phyloP scores from a whole-genome alignment of 1,140 invertebrate genomes.

The Nasonia giraulti region DNA sequence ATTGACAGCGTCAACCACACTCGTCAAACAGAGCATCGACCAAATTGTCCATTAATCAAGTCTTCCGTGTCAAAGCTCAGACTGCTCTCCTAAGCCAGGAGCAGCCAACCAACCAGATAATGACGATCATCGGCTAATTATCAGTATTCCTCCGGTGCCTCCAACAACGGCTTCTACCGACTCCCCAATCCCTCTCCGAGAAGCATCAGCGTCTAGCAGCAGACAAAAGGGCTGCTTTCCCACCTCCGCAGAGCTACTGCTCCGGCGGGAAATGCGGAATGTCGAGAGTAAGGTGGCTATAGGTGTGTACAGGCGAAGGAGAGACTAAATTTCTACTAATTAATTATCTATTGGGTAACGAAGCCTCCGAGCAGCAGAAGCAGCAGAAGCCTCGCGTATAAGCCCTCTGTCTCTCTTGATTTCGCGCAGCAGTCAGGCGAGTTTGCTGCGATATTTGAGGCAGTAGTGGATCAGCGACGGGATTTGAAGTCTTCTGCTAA shows the following conservation, averaged over 20 bases:
- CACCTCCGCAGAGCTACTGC: not conserved
- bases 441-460: not conserved
- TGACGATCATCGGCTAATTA: conserved; percentile 40
- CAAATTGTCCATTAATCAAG: not conserved
- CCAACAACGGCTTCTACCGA: not conserved
- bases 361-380: not conserved
- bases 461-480: not conserved
- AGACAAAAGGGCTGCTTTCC: not conserved
- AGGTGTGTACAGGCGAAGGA: not conserved
- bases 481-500: not conserved
- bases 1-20: no score
- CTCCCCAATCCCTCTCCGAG: not conserved
- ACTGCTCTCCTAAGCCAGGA: not conserved
- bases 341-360: conserved; percentile 55
- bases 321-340: conserved; percentile 47
- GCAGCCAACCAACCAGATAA: not conserved
- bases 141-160: conserved; percentile 13
- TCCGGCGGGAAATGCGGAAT: not conserved
- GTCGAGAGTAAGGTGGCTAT: not conserved
- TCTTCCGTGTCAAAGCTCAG: not conserved
- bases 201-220: not conserved
- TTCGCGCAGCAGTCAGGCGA: not conserved
- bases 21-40: not conserved
- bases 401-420: conserved; percentile 18
- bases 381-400: not conserved